Conservation (phyloP, 2,113 vertebrate species). For the Acanthochromis polyacanthus region DNA sequence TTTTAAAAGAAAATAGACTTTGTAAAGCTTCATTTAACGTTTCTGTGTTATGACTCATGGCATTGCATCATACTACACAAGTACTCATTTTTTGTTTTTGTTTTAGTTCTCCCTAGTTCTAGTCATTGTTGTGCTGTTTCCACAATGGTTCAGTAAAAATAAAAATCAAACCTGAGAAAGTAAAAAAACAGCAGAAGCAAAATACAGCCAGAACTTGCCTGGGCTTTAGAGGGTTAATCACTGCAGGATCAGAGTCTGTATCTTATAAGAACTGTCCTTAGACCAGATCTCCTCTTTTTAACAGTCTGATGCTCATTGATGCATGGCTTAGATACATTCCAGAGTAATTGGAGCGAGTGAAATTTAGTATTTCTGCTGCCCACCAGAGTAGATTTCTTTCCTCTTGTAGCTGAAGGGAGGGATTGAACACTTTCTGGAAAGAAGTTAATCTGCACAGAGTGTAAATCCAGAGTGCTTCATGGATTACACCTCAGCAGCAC, state of each 20-base stretch:
- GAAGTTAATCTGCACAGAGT: constrained; percentile 35
- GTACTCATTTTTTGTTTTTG: too few species aligned
- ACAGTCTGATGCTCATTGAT: constrained; percentile 11
- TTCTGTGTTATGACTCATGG: too few species aligned
- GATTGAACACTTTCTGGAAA: constrained; percentile 24
- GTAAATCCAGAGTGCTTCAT: constrained; percentile 30
- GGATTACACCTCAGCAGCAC: constrained; percentile 10
- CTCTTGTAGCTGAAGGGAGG: constrained; percentile 21
- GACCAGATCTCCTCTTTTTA: background rate
- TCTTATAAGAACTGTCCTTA: background rate
- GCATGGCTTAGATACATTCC: constrained; percentile 44
- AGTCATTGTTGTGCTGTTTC: too few species aligned
- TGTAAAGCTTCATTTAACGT: too few species aligned
- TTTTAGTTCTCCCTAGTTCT: too few species aligned
- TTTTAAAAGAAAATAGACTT: too few species aligned
- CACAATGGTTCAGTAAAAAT: too few species aligned
- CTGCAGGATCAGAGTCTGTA: background rate
- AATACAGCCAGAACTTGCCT: too few species aligned
- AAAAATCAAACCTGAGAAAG: too few species aligned
- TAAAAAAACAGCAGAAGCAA: too few species aligned
- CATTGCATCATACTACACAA: too few species aligned
- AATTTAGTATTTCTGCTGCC: constrained; percentile 53
- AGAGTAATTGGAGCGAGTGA: constrained; percentile 45
- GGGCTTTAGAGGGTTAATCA: background rate
- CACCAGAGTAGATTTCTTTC: constrained; percentile 32